phyloP scores from a whole-genome alignment of 2,113 vertebrate genomes.

The Oreotrochilus melanogaster region DNA sequence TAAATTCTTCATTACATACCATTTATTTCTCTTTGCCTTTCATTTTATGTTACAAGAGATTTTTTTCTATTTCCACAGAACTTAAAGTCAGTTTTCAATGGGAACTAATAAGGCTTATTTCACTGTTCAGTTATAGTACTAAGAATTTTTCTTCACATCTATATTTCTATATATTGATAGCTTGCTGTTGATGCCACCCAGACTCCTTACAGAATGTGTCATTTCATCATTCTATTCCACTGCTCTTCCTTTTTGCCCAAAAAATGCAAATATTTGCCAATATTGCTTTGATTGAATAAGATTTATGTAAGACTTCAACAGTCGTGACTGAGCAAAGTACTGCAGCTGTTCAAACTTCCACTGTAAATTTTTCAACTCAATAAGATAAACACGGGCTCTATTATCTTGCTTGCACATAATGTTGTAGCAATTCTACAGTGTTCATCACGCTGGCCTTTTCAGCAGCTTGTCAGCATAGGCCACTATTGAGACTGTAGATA shows the following conservation, averaged over 20 bases:
- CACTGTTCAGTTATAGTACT: not conserved
- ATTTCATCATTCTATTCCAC: not conserved
- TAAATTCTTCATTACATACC: not conserved
- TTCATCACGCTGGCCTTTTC: not conserved
- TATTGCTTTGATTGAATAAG: not conserved
- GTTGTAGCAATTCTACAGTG: not conserved
- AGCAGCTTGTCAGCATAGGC: not conserved
- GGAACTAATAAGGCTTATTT: not conserved
- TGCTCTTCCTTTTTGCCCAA: fast-evolving
- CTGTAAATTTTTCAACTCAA: not conserved
- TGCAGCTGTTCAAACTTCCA: constrained; percentile 1
- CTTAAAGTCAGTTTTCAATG: not conserved
- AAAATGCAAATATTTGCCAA: not conserved
- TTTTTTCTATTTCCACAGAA: not conserved
- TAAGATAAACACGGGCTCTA: not conserved
- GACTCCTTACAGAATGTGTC: not conserved
- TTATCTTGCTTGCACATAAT: not conserved
- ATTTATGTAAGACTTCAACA: not conserved
- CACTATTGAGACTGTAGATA: not conserved
- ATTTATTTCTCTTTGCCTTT: not conserved
- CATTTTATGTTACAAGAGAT: not conserved
- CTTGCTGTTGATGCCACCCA: not conserved
- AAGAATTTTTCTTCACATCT: not conserved
- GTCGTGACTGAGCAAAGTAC: not conserved
- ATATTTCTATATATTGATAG: not conserved